Evolutionary conservation across 2,888 invertebrate genomes (phyloP), one percentile per base, ranked within the genome.

Genomic region (Diarsia rubi): DNA sequence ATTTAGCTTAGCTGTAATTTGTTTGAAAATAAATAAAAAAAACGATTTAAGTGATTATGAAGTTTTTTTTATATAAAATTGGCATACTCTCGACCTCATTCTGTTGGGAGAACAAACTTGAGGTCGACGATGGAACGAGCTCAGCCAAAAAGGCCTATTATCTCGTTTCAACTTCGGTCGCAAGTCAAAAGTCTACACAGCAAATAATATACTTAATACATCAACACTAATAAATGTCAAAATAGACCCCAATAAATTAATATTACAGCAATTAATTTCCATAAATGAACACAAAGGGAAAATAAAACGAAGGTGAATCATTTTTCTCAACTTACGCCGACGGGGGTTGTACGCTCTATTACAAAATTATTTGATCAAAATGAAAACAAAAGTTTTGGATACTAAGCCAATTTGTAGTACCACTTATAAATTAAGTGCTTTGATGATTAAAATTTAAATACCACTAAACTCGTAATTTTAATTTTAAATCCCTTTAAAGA

Each of bases 321-420:
- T 84, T 82, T 86, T 86, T 81, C 80, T 71, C 60, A 76, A 81
- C 73, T 82, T 80, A 59, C 70, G 44, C 63, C 60, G 37, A 65
- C 31, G 49, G 49, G 69, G 72, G 66, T n/a, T 71, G 71, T 84
- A 59, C 21, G 5, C n/a, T 62, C n/a, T 62, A 5, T 42, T n/a
- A 6, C 12, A 62, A 62, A 62, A 42, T 0, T n/a, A 42, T 21
- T 60, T 37, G 5, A 31, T 59, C 3, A 37, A 37, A 62, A 42
- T 42, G n/a, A 14, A 14, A n/a, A 42, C 6, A 62, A 14, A n/a
- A 9, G 19, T 31, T 31, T 4, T 19, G 27, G 19, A 31, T 31
- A 31, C 3, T 11, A 31, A 31, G 19, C 59, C 19, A 59, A 59
- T 62, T 60, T 60, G 12, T 12, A 37, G 37, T 62, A 14, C 37